Percentiles rank a stretch among this genome's conserved stretches.
phyloP scores from a whole-genome alignment of 2,113 vertebrate species.

The Podarcis muralis region DNA sequence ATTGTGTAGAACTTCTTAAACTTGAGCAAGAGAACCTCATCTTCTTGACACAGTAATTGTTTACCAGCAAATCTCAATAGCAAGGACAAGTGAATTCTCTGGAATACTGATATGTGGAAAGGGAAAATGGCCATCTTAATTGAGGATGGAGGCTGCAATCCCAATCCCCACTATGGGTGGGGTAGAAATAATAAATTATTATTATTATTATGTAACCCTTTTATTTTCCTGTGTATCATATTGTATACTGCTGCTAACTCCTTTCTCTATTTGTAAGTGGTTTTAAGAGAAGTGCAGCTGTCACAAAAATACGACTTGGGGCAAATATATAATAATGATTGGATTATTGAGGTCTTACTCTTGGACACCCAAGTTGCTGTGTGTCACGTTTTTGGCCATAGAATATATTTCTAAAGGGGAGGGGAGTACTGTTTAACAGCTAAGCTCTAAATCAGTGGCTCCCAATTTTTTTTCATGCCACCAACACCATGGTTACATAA shows the following conservation, averaged over 20 bases:
- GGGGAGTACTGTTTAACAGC: background rate
- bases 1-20: conserved; percentile 85
- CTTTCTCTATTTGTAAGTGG: too few species aligned
- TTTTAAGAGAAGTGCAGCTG: background rate
- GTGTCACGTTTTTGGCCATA: background rate
- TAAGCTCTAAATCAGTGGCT: background rate
- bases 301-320: background rate
- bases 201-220: too few species aligned
- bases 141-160: background rate
- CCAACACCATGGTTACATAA: too few species aligned
- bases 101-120: background rate
- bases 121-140: background rate
- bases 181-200: too few species aligned
- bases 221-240: background rate
- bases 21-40: conserved; percentile 90
- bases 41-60: conserved; percentile 88
- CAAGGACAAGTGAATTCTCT: background rate
- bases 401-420: background rate
- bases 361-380: background rate
- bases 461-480: too few species aligned
- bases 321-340: too few species aligned
- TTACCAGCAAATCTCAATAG: conserved; percentile 3
- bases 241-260: background rate
- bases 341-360: background rate
- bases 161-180: background rate